phyloP scores from a whole-genome alignment of 2,113 vertebrate species.

The Rafetus swinhoei region DNA sequence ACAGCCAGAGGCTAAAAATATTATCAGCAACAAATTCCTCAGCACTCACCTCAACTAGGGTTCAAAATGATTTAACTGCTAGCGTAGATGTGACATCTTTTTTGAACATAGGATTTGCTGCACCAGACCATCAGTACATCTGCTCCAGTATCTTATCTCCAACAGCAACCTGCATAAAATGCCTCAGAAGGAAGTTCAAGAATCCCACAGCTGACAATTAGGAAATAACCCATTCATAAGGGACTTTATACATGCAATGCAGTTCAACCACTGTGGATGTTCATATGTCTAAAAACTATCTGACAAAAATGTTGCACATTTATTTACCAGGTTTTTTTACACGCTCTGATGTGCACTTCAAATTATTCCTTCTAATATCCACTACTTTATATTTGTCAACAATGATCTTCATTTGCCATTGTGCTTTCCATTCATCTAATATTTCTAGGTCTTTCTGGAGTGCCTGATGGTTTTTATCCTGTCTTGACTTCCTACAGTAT shows the following conservation, averaged over 20 bases:
- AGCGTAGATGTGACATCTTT: neutral
- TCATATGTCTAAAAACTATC: too few species aligned
- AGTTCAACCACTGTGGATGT: too few species aligned
- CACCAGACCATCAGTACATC: accelerated
- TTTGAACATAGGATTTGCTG: neutral
- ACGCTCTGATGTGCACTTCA: neutral
- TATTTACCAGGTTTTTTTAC: neutral
- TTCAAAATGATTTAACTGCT: neutral
- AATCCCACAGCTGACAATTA: neutral
- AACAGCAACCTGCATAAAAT: neutral
- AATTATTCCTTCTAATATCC: neutral
- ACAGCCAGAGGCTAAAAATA: neutral
- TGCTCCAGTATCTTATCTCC: neutral
- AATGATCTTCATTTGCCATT: neutral
- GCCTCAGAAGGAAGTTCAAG: neutral
- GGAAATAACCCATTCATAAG: accelerated
- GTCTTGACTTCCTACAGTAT: neutral
- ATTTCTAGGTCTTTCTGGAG: neutral
- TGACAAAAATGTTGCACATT: neutral
- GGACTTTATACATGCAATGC: neutral
- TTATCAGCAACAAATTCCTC: neutral
- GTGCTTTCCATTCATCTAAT: neutral
- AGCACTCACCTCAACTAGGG: neutral
- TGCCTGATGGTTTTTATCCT: neutral
- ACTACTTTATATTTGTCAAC: neutral